A percentile compares a stretch with the other conserved stretches of the same genome.
These are phyloP conservation scores for Drosophila percnosoma DNA, from an alignment of 2,888 invertebrate genomes.

Conservation along the genomic window DNA sequence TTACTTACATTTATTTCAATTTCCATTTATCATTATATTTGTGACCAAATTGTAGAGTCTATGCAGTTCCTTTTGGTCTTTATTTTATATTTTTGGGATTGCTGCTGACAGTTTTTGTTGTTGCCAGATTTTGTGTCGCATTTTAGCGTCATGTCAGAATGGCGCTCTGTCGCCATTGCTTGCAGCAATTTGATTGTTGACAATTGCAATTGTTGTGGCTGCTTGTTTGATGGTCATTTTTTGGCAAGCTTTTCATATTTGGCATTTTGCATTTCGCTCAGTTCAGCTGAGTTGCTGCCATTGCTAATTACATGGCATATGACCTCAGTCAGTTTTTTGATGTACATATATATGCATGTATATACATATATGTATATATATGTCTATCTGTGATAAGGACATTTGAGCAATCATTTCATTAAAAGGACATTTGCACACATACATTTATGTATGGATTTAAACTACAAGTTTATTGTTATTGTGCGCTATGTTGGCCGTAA, in stretches of 20 bases:
- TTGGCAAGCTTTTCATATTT: slow-evolving; percentile 38
- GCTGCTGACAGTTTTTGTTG: neutral
- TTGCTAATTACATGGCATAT: slow-evolving; percentile 68
- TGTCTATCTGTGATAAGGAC: slow-evolving; percentile 48
- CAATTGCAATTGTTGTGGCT: slow-evolving; percentile 29
- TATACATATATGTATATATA: neutral
- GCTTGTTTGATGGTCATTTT: slow-evolving; percentile 14
- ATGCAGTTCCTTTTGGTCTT: neutral
- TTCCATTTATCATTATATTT: neutral
- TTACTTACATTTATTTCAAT: neutral
- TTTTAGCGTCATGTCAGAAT: slow-evolving; percentile 52
- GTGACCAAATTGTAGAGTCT: slow-evolving; percentile 7
- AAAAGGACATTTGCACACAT: slow-evolving; percentile 23
- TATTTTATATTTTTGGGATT: neutral
- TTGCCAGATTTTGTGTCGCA: slow-evolving; percentile 20
- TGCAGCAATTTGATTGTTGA: slow-evolving; percentile 50
- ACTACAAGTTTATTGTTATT: slow-evolving; percentile 74
- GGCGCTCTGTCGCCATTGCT: slow-evolving; percentile 43
- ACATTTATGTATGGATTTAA: slow-evolving; percentile 41
- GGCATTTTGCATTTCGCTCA: slow-evolving; percentile 32
- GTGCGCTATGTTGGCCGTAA: slow-evolving; percentile 72
- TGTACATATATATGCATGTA: too few relatives aligned
- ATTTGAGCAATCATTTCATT: slow-evolving; percentile 69
- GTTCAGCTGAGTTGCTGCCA: slow-evolving; percentile 41
- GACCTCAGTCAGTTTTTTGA: slow-evolving; percentile 52